These are phyloP conservation scores for Puntigrus tetrazona DNA, from an alignment of 2,113 vertebrate species.

Conservation along the genomic window DNA sequence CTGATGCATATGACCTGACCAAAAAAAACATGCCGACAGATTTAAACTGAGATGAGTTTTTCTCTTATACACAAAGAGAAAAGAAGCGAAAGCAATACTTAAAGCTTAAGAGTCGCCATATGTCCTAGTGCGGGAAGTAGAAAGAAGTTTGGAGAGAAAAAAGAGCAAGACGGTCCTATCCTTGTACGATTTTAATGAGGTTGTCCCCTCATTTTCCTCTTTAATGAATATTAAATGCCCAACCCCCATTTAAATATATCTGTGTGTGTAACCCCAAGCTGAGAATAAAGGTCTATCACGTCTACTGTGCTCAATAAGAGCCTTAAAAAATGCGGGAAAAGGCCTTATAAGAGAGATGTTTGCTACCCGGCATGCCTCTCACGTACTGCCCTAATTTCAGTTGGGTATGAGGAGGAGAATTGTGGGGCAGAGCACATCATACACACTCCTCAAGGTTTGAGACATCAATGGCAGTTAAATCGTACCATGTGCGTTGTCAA, in stretches of 20 bases:
- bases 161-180: neutral
- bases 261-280: constrained; percentile 36
- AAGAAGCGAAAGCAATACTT: neutral
- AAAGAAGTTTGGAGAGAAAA: constrained; percentile 24
- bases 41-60: neutral
- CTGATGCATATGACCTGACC: neutral
- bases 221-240: constrained; percentile 52
- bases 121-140: neutral
- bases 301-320: constrained; percentile 5
- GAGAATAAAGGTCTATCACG: constrained; percentile 33
- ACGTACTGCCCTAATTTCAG: constrained; percentile 66
- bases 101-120: neutral
- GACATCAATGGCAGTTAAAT: constrained; percentile 31
- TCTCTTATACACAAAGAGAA: neutral
- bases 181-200: constrained; percentile 49
- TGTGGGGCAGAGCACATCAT: constrained; percentile 38
- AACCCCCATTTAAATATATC: constrained; percentile 29
- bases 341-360: neutral
- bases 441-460: constrained; percentile 33
- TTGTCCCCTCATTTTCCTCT: constrained; percentile 29
- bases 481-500: neutral
- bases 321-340: constrained; percentile 2
- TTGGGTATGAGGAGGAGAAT: constrained; percentile 47
- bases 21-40: neutral
- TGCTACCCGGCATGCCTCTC: constrained; percentile 55